phyloP scores from a whole-genome alignment of 2,113 vertebrate genomes.

The Lates calcarifer region DNA sequence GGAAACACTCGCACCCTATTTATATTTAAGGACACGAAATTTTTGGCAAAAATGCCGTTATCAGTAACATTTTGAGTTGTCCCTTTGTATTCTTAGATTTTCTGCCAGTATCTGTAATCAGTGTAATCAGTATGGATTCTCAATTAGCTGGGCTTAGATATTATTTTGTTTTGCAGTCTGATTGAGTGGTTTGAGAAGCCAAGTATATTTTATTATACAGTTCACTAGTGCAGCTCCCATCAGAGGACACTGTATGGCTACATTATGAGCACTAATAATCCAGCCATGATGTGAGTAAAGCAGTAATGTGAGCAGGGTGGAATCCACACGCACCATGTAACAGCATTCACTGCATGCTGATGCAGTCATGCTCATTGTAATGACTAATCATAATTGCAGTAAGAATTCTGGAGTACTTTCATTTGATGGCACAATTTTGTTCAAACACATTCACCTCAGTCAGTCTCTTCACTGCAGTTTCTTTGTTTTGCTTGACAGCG shows the following conservation, averaged over 20 bases:
- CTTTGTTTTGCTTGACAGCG: no score
- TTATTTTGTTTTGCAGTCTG: no score
- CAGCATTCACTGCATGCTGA: not conserved
- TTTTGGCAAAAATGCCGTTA: not conserved
- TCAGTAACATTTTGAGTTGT: not conserved
- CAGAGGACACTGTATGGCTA: no score
- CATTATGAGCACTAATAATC: not conserved
- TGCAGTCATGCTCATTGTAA: not conserved
- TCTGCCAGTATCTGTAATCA: not conserved
- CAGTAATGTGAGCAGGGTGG: not conserved
- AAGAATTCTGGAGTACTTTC: not conserved
- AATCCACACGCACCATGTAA: no score
- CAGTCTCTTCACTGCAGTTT: no score
- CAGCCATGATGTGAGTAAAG: no score
- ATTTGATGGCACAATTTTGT: not conserved
- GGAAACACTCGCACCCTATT: not conserved
- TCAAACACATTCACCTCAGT: not conserved
- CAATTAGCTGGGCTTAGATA: no score
- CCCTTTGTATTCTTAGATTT: not conserved
- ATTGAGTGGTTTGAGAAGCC: no score
- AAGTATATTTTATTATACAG: no score
- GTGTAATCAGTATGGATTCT: no score
- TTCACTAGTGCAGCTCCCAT: no score
- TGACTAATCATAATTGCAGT: not conserved
- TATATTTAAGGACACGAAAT: not conserved